These are phyloP conservation scores for Hypothenemus hampei DNA, from an alignment of 1,140 invertebrate species.

Conservation along the genomic window DNA sequence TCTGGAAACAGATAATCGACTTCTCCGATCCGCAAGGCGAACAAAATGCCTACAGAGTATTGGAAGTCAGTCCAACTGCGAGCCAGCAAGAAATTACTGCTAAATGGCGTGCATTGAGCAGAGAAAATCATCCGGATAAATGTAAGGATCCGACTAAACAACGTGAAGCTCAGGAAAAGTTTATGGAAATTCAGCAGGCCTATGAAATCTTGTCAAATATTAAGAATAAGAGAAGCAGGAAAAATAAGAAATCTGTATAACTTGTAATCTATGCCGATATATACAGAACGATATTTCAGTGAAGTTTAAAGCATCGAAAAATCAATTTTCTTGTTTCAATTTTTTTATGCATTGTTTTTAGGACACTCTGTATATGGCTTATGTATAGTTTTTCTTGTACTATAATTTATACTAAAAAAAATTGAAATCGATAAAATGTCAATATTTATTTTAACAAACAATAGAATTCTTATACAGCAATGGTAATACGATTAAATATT, in stretches of 20 bases:
- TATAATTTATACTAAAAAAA: too few species aligned
- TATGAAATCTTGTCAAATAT: conserved; percentile 85
- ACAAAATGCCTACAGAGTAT: conserved; percentile 79
- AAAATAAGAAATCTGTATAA: conserved; percentile 61
- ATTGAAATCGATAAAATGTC: too few species aligned
- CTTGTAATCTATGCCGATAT: too few species aligned
- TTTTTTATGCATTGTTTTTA: too few species aligned
- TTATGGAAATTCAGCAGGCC: conserved; percentile 90
- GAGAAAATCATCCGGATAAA: conserved; percentile 91
- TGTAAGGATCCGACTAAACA: conserved; percentile 65
- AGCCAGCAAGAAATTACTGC: conserved; percentile 81
- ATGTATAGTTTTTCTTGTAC: too few species aligned
- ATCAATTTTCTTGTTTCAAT: too few species aligned
- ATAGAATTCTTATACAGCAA: too few species aligned
- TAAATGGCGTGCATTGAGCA: conserved; percentile 73
- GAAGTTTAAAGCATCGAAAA: too few species aligned
- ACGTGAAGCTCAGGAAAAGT: conserved; percentile 71
- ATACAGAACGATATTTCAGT: too few species aligned
- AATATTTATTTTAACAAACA: too few species aligned
- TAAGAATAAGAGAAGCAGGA: conserved; percentile 64
- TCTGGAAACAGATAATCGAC: conserved; percentile 83
- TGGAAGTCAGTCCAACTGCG: conserved; percentile 68
- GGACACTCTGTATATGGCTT: too few species aligned
- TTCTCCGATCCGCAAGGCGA: conserved; percentile 85
- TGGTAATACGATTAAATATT: too few species aligned